Evolutionary conservation across 2,113 vertebrate genomes (phyloP), one percentile per base, ranked within the genome.

Genomic region (Pampusana beccarii): DNA sequence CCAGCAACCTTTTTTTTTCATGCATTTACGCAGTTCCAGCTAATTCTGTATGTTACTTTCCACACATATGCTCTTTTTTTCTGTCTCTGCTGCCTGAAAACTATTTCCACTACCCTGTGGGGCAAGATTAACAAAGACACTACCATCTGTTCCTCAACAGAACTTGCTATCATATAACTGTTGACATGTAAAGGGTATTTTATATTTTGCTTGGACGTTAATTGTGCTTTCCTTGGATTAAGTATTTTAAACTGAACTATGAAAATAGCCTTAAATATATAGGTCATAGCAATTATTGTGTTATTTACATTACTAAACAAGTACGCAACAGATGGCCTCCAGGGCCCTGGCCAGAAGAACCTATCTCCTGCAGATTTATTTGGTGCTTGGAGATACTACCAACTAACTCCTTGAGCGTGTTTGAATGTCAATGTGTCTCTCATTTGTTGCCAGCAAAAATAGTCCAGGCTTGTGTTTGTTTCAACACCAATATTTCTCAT

Each of bases 141-240:
- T 85, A 84, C 85, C 91, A 97, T 96, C 87, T 95, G 89, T 95
- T 95, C 85, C 64, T 93, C 0, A 0, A 80, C 70, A 95, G 94
- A 53, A 80, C 92, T 96, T 96, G 71, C 77, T 96, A 88, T 95
- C 91, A 81, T 80, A 5, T 91, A 95, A 97, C 73, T 66, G 89
- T 79, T 92, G 87, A 97, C 89, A 92, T 18, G 71, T 77, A 97
- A 96, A 96, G 33, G 46, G 80, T 86, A 94, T 93, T 97, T 97
- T 94, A 64, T 97, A 92, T 97, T 97, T 97, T 95, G 79, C 74
- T 95, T 97, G 97, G 96, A 94, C 50, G 69, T 62, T 46, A 80
- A 81, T 81, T 74, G n/a, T 95, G 94, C 97, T 97, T 97, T 96
- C 74, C 92, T 97, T 97, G 96, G 96, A 97, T 95, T 92, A 91